Evolutionary conservation across 2,888 invertebrate genomes (phyloP), one percentile per base, ranked within the genome.

Genomic region (Bombylius discolor): DNA sequence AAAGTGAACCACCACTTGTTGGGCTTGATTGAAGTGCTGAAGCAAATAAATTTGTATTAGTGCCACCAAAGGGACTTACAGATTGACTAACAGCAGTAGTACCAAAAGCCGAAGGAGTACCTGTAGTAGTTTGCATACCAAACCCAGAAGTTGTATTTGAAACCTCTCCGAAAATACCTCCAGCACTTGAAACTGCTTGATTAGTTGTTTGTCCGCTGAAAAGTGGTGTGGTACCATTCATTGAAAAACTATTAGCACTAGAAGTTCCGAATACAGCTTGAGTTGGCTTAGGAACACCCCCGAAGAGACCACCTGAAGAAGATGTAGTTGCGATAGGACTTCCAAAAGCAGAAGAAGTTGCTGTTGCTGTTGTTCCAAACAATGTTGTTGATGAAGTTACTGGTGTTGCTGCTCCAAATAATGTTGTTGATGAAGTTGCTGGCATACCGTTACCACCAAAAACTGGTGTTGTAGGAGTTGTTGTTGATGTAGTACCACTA

Each of bases 241-340:
- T 11, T 3, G 48, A 53, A 9, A 51, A 47, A 32, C 13, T 45
- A 32, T 52, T 39, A 5, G 60, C 51, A 2, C 60, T 13, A 6
- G 60, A 5, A 3, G 51, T 42, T 14, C 49, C 67, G 56, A 72
- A 72, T 4, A 67, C 64, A 1, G 68, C 64, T 34, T 64, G 64
- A 34, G 70, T 70, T 4, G 72, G 67, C 58, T 72, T 71, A 0
- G 72, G 70, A 23, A 70, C 66, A 48, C 64, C 67, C 4, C 67
- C 67, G 51, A 71, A 71, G 33, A 70, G 62, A 49, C 62, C 68
- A 8, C 61, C 63, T 13, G 61, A 52, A 36, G 47, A 44, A 14
- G 47, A 11, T 39, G 46, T 13, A 5, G 47, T 32, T 11, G 51
- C 34, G 3, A 49, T 45, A 23, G 5, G 23, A 23, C 5, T 46